Percentiles rank a stretch among this genome's conserved stretches.
Evolutionary conservation across 2,888 invertebrate genomes (phyloP).

Genomic region (Automeris io): DNA sequence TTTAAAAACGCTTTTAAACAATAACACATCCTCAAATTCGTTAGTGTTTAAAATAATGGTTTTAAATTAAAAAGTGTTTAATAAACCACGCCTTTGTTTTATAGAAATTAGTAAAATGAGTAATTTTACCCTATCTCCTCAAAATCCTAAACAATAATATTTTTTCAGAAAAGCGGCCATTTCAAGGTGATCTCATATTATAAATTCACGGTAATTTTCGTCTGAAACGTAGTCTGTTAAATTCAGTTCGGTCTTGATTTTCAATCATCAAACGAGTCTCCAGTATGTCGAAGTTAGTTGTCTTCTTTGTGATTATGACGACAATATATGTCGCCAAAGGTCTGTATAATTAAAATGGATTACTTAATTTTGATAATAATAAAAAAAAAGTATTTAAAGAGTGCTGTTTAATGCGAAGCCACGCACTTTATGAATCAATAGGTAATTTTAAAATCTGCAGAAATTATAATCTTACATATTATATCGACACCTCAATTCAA

Average conservation of each 20-base stretch:
- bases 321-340: not conserved
- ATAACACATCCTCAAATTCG: no score
- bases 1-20: no score
- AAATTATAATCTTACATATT: no score
- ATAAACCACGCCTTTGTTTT: no score
- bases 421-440: no score
- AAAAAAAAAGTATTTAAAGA: no score
- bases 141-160: not conserved
- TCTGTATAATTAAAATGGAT: not conserved
- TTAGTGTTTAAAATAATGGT: no score
- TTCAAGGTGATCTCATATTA: conserved; percentile 2
- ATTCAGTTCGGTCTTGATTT: not conserved
- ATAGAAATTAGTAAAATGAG: no score
- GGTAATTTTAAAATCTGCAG: no score
- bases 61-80: no score
- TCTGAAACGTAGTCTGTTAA: not conserved
- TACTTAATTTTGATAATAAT: not conserved
- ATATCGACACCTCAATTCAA: no score
- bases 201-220: not conserved
- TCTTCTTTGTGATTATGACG: not conserved
- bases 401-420: no score
- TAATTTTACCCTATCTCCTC: conserved; percentile 3
- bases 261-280: not conserved
- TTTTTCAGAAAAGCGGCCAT: conserved; percentile 1
- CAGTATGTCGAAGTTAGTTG: conserved; percentile 4